Conservation (phyloP, 2,113 vertebrate genomes). For the Psilopogon haemacephalus region DNA sequence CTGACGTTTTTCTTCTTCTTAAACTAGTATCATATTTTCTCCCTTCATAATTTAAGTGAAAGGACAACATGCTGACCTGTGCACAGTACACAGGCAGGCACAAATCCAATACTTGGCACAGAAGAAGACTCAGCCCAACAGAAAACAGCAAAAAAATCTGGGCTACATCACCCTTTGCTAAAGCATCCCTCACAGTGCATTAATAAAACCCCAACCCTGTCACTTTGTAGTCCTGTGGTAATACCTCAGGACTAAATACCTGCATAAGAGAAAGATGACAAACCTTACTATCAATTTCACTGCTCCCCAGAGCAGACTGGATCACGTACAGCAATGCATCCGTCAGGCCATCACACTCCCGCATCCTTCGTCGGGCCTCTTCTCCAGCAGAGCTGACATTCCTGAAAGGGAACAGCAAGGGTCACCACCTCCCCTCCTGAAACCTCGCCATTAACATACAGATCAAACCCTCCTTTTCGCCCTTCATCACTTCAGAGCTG, state of each 20-base stretch:
- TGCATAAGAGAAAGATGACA: constrained; percentile 54
- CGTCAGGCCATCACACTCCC: constrained; percentile 97
- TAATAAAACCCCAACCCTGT: not conserved
- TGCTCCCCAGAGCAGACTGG: constrained; percentile 96
- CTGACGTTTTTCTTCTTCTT: not conserved
- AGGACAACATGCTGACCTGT: not conserved
- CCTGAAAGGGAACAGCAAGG: constrained; percentile 79
- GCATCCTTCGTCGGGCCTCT: constrained; percentile 95
- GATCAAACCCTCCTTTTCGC: not conserved
- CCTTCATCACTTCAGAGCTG: not conserved
- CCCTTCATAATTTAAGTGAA: not conserved
- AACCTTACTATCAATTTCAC: constrained; percentile 99
- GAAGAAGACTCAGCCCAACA: not conserved
- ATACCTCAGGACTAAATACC: not conserved
- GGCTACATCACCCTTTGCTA: not conserved
- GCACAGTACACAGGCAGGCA: not conserved
- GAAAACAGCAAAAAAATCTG: not conserved
- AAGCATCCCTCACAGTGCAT: not conserved
- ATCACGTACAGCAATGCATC: constrained; percentile 97
- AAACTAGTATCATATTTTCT: not conserved
- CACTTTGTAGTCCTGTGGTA: not conserved
- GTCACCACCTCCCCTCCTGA: not conserved
- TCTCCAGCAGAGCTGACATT: constrained; percentile 98
- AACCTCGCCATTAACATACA: not conserved
- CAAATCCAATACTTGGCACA: not conserved